Percentiles rank a stretch among this genome's conserved stretches.
Evolutionary conservation across 2,888 invertebrate species (phyloP).

Genomic region (Lochmaea crataegi): DNA sequence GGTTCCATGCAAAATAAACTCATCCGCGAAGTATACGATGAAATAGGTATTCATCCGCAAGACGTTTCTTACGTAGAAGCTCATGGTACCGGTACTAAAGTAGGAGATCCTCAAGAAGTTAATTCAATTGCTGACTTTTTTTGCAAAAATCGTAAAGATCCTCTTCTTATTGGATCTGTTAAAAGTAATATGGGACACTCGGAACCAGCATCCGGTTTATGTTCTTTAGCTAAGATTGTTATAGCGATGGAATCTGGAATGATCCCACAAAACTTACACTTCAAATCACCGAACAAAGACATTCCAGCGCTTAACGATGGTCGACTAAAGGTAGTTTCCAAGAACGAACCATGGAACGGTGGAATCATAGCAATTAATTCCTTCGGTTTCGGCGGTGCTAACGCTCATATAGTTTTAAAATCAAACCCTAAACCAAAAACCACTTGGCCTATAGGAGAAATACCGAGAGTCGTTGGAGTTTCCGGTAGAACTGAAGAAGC

Average conservation of each 20-base stretch:
- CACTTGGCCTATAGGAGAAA: constrained; percentile 68
- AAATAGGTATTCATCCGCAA: constrained; percentile 83
- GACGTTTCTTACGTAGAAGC: constrained; percentile 95
- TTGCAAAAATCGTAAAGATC: constrained; percentile 82
- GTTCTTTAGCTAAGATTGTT: constrained; percentile 90
- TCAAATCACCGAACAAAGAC: constrained; percentile 84
- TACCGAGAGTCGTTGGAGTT: constrained; percentile 78
- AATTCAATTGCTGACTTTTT: constrained; percentile 94
- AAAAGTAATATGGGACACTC: constrained; percentile 99
- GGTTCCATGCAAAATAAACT: constrained; percentile 84
- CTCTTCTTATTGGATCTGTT: constrained; percentile 93
- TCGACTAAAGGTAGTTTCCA: constrained; percentile 87
- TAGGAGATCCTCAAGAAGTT: constrained; percentile 98
- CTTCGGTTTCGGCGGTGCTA: constrained; percentile 98
- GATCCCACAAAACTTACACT: constrained; percentile 95
- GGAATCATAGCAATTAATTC: constrained; percentile 95
- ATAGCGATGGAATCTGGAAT: constrained; percentile 92
- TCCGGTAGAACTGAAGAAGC: constrained; percentile 90
- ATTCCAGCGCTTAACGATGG: constrained; percentile 93
- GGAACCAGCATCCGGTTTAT: constrained; percentile 92
- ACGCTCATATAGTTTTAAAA: constrained; percentile 89
- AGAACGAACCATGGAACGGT: constrained; percentile 86
- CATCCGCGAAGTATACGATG: constrained; percentile 88
- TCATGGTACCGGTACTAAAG: constrained; percentile 98
- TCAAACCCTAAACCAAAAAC: constrained; percentile 80